Conservation (phyloP, 64 coral and sea anemone genomes). For the Pachyseris speciosa region DNA sequence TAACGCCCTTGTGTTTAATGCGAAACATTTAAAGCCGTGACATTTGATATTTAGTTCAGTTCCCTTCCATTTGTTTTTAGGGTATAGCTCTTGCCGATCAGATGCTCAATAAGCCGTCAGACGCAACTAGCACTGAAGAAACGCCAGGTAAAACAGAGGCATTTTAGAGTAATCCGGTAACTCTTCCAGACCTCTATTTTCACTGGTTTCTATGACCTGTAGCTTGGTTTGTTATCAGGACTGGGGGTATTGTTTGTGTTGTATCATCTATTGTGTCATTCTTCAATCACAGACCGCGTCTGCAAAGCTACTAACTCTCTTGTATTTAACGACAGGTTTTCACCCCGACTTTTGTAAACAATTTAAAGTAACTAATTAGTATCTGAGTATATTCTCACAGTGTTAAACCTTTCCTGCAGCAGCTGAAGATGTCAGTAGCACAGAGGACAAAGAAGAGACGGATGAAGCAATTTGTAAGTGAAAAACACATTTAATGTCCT, state of each 20-base stretch:
- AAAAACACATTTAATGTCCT: neutral
- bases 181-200: too few relatives aligned
- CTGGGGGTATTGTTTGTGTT: too few relatives aligned
- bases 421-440: neutral
- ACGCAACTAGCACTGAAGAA: neutral
- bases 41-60: too few relatives aligned
- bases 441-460: neutral
- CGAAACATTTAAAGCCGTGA: too few relatives aligned
- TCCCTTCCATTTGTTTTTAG: neutral
- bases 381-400: too few relatives aligned
- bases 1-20: too few relatives aligned
- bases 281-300: too few relatives aligned
- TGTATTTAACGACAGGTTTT: neutral
- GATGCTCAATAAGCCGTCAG: slow-evolving; percentile 11
- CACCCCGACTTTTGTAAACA: neutral
- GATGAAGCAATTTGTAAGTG: slow-evolving; percentile 35
- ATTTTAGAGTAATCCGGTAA: too few relatives aligned
- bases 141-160: neutral
- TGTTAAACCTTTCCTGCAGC: neutral
- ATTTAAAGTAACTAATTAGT: neutral
- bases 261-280: too few relatives aligned
- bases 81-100: slow-evolving; percentile 17
- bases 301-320: too few relatives aligned
- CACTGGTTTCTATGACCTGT: too few relatives aligned
- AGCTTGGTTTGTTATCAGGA: too few relatives aligned